Conservation (phyloP, 2,888 invertebrate species). For the Morpho deidamia region DNA sequence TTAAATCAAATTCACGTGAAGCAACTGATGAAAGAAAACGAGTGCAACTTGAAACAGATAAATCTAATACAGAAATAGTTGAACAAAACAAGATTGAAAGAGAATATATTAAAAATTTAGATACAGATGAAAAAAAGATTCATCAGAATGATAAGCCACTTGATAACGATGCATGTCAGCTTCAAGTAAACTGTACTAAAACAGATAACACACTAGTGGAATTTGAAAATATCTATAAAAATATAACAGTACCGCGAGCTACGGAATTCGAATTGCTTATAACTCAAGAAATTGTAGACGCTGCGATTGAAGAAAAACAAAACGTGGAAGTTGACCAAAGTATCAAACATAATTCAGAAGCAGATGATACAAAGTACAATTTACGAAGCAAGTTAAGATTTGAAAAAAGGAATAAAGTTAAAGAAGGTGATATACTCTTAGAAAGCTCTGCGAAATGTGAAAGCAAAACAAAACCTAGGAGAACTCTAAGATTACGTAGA, state of each 20-base stretch:
- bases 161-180: conserved; percentile 2
- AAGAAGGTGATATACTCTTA: conserved; percentile 31
- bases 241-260: conserved; percentile 47
- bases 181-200: conserved; percentile 19
- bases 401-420: conserved; percentile 20
- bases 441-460: conserved; percentile 41
- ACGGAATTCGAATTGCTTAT: conserved; percentile 60
- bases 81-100: background rate
- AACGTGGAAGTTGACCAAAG: background rate
- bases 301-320: conserved; percentile 11
- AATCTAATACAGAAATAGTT: background rate
- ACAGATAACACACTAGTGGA: conserved; percentile 51
- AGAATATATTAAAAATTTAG: background rate
- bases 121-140: background rate
- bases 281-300: conserved; percentile 31
- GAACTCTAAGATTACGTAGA: conserved; percentile 46
- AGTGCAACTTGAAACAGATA: too few relatives aligned
- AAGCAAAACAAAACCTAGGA: conserved; percentile 35
- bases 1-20: background rate
- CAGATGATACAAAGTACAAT: conserved; percentile 44
- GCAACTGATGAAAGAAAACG: too few relatives aligned
- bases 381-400: conserved; percentile 37
- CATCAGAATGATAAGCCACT: background rate
- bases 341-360: conserved; percentile 16
- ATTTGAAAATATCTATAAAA: conserved; percentile 62